phyloP scores from a whole-genome alignment of 2,113 vertebrate genomes.

The Oenanthe melanoleuca region DNA sequence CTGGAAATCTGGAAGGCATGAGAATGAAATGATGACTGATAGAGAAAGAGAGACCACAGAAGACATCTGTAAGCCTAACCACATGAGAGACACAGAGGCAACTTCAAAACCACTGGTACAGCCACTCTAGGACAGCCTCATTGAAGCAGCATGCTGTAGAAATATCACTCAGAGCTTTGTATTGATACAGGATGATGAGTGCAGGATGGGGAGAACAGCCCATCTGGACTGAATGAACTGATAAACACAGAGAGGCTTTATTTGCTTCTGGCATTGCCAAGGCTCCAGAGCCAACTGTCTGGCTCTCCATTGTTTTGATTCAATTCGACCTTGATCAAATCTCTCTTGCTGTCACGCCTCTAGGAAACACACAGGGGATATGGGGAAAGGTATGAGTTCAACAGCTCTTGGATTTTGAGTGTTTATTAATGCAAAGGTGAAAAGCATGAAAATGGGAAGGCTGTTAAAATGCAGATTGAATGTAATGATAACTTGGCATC shows the following conservation, averaged over 20 bases:
- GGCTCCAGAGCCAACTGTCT: conserved; percentile 13
- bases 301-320: not conserved
- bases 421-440: not conserved
- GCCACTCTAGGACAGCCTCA: conserved; percentile 56
- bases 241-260: not conserved
- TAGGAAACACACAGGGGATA: not conserved
- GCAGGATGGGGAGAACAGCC: not conserved
- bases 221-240: conserved; percentile 59
- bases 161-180: conserved; percentile 15
- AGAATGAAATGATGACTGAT: conserved; percentile 40
- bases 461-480: not conserved
- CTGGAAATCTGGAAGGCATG: conserved; percentile 64
- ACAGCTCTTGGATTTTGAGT: not conserved
- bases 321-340: not conserved
- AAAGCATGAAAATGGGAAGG: not conserved
- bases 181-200: conserved; percentile 14
- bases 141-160: conserved; percentile 46
- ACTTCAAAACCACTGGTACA: conserved; percentile 56
- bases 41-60: conserved; percentile 59
- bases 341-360: not conserved
- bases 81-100: conserved; percentile 64
- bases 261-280: conserved; percentile 35
- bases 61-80: conserved; percentile 62
- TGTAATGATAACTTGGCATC: not conserved
- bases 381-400: not conserved